Conservation (phyloP, 2,888 invertebrate genomes). For the Miltochrista miniata region DNA sequence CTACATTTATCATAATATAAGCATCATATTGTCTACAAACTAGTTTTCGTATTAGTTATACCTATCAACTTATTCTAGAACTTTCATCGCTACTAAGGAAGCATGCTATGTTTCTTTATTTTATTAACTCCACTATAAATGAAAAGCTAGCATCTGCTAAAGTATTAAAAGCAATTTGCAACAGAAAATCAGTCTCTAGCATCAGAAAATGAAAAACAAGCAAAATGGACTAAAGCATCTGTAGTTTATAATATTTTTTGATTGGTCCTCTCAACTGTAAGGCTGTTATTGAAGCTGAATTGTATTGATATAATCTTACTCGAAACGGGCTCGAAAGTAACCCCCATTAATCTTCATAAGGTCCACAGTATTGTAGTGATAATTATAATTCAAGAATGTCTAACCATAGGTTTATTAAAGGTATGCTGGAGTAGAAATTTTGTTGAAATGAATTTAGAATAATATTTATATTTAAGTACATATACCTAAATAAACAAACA, state of each 20-base stretch:
- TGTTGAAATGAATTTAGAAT: conserved; percentile 5
- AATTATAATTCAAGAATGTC: conserved; percentile 21
- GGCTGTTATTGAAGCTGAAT: conserved; percentile 48
- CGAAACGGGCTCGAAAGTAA: conserved; percentile 39
- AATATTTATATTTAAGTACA: background rate
- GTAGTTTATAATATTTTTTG: conserved; percentile 49
- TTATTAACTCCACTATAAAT: background rate
- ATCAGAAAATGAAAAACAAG: background rate
- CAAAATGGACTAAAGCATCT: conserved; percentile 19
- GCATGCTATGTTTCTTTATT: background rate
- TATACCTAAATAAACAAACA: too few species aligned
- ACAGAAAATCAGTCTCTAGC: background rate
- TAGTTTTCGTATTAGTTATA: background rate
- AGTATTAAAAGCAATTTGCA: background rate
- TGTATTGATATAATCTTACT: conserved; percentile 52
- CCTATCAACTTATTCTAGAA: background rate
- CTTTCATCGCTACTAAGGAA: background rate
- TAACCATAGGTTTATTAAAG: too few species aligned
- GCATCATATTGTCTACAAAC: too few species aligned
- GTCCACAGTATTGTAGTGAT: conserved; percentile 26
- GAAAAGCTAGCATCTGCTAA: background rate
- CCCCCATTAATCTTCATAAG: conserved; percentile 45
- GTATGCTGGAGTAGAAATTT: too few species aligned
- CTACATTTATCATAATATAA: too few species aligned
- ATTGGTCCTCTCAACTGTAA: conserved; percentile 46